Conservation (phyloP, 1,140 invertebrate species). For the Leptinotarsa lineolata region DNA sequence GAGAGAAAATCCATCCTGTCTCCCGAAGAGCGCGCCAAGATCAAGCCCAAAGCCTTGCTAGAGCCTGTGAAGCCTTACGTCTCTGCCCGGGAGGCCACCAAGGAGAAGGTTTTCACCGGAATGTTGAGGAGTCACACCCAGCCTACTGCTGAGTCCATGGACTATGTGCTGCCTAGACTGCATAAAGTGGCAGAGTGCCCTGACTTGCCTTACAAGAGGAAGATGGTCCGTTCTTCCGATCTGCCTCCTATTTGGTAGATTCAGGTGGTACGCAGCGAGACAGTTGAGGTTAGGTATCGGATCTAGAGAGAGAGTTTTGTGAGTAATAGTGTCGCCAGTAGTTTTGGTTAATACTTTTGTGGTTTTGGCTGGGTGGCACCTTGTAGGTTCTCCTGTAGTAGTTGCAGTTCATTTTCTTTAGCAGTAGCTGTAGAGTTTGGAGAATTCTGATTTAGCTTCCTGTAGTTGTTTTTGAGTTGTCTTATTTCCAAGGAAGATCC, state of each 20-base stretch:
- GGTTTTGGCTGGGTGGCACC: no score
- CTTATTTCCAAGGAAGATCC: no score
- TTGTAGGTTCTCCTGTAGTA: no score
- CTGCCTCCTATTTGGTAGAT: constrained; percentile 42
- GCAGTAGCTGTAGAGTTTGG: no score
- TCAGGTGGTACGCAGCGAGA: constrained; percentile 8
- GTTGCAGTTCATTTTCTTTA: no score
- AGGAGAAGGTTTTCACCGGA: constrained; percentile 60
- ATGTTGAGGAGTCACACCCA: constrained; percentile 57
- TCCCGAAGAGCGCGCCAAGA: constrained; percentile 59
- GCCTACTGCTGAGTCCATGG: constrained; percentile 65
- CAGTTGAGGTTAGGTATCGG: neutral
- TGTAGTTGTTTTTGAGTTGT: no score
- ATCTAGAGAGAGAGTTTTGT: no score
- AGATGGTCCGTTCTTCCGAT: constrained; percentile 44
- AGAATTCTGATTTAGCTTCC: no score
- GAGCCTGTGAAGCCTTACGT: constrained; percentile 66
- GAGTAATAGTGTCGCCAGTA: no score
- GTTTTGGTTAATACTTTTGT: no score
- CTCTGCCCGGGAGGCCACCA: constrained; percentile 65
- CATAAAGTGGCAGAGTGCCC: constrained; percentile 57
- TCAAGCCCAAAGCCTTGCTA: constrained; percentile 57
- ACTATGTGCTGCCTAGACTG: constrained; percentile 63
- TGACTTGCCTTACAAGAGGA: constrained; percentile 53
- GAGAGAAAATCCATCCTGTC: constrained; percentile 45